Evolutionary conservation across 2,797 vertebrate genomes (phyloP).

Genomic region (Brachyalestes nurse): DNA sequence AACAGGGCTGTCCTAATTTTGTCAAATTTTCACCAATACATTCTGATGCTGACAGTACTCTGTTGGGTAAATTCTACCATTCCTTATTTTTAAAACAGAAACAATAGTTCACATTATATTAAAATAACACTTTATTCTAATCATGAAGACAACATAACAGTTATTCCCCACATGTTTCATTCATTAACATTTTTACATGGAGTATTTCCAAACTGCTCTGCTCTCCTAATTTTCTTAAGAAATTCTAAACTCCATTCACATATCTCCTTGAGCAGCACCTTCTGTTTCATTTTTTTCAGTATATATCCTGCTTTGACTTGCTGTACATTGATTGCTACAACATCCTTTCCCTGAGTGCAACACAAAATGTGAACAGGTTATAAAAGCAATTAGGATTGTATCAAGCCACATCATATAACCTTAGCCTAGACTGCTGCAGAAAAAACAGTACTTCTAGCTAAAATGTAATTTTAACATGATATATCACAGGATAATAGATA

Average conservation of each 20-base stretch:
- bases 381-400: not conserved
- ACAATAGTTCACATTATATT: not conserved
- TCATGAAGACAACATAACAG: not conserved
- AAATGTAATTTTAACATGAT: not conserved
- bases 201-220: not conserved
- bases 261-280: not conserved
- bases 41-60: constrained; percentile 2
- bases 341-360: not conserved
- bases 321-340: not conserved
- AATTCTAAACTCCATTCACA: not conserved
- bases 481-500: not conserved
- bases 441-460: not conserved
- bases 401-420: not conserved
- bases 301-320: not conserved
- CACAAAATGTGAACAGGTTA: not conserved
- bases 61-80: not conserved
- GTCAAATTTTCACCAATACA: not conserved
- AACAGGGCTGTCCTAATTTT: constrained; percentile 32
- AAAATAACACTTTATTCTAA: not conserved
- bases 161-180: not conserved
- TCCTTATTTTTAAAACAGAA: not conserved
- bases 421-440: not conserved
- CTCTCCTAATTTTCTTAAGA: not conserved
- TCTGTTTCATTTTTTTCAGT: not conserved
- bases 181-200: not conserved